A percentile compares a stretch with the other conserved stretches of the same genome.
phyloP scores from a whole-genome alignment of 2,113 vertebrate genomes.

The Tapirus terrestris region DNA sequence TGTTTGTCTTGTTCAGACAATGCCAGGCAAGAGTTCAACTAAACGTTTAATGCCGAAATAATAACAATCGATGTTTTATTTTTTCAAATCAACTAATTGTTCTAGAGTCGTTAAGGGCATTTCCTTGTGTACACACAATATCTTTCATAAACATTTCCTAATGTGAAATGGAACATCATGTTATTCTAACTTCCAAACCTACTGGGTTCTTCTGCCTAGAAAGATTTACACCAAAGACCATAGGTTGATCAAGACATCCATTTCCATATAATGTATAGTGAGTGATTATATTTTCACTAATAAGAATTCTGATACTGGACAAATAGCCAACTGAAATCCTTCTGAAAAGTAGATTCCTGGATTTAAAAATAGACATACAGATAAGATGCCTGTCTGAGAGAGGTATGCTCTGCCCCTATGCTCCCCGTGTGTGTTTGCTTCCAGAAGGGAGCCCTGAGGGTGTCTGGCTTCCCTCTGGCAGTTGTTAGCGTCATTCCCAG shows the following conservation, averaged over 20 bases:
- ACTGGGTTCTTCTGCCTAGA: accelerated
- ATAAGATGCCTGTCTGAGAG: neutral
- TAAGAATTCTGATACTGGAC: neutral
- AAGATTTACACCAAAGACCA: neutral
- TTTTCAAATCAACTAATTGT: neutral
- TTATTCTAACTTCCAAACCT: neutral
- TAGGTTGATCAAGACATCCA: neutral
- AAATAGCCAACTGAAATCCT: too few relatives aligned
- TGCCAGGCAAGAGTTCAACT: neutral
- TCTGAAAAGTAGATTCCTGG: neutral
- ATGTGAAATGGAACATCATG: neutral
- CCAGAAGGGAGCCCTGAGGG: neutral
- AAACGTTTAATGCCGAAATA: neutral
- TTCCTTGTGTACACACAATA: neutral
- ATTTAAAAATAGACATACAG: accelerated
- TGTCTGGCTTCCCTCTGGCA: neutral
- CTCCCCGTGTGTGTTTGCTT: neutral
- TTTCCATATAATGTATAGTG: neutral
- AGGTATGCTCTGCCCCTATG: neutral
- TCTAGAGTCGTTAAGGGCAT: neutral
- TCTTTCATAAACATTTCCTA: neutral
- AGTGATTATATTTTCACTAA: neutral
- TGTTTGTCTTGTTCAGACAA: neutral
- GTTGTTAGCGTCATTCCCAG: neutral
- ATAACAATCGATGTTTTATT: neutral